Conservation (phyloP, 2,797 vertebrate genomes). For the Clarias pachynema region DNA sequence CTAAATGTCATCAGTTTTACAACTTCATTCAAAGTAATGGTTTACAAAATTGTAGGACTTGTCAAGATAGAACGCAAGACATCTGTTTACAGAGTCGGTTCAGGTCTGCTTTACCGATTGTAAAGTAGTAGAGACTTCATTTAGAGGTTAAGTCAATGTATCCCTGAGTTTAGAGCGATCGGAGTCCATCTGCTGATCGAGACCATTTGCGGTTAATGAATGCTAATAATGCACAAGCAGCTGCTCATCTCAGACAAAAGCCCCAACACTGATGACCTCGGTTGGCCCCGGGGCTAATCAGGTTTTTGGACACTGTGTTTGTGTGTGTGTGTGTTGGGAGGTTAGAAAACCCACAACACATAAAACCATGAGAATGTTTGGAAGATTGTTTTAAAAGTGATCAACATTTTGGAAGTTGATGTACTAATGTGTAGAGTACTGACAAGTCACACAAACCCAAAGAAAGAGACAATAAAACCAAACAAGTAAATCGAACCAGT, state of each 20-base stretch:
- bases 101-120: neutral
- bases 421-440: neutral
- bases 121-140: neutral
- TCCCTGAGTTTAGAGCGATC: slow-evolving; percentile 41
- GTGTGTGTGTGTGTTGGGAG: neutral
- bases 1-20: too few species aligned
- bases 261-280: slow-evolving; percentile 28
- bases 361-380: neutral
- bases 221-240: slow-evolving; percentile 47
- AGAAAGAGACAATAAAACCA: neutral
- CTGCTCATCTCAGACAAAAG: slow-evolving; percentile 33
- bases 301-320: neutral
- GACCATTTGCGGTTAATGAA: slow-evolving; percentile 36
- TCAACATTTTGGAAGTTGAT: neutral
- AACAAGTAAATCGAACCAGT: neutral
- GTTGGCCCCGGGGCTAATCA: slow-evolving; percentile 14
- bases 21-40: neutral
- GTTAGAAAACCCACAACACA: neutral
- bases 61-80: neutral
- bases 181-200: slow-evolving; percentile 53
- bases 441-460: neutral
- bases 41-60: neutral
- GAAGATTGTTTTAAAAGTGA: neutral
- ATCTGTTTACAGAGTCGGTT: neutral
- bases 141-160: slow-evolving; percentile 27